phyloP scores from a whole-genome alignment of 1,140 invertebrate genomes.

The Brachionus asplanchnoidis region DNA sequence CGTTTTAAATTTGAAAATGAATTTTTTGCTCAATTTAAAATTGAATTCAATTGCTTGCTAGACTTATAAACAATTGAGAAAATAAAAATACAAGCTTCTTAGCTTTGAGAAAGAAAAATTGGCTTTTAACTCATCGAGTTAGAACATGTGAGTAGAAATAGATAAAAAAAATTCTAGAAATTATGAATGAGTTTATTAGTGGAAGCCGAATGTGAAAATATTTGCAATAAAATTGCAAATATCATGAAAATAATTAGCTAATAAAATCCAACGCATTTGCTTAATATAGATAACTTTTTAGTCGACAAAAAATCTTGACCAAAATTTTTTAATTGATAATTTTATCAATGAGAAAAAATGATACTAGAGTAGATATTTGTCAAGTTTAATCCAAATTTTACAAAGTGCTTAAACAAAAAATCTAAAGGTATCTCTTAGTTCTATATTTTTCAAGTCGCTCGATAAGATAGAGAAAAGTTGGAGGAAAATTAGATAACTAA shows the following conservation, averaged over 20 bases:
- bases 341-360: not conserved
- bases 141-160: not conserved
- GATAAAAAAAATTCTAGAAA: not conserved
- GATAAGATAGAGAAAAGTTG: not conserved
- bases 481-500: not conserved
- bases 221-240: not conserved
- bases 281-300: not conserved
- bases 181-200: not conserved
- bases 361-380: not conserved
- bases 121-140: not conserved
- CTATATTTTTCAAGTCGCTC: not conserved
- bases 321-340: not conserved
- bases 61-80: not conserved
- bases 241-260: not conserved
- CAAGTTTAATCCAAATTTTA: not conserved
- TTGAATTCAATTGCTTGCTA: not conserved
- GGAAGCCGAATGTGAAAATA: not conserved
- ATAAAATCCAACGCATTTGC: not conserved
- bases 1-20: not conserved
- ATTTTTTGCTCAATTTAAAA: not conserved
- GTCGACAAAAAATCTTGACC: not conserved
- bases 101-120: not conserved
- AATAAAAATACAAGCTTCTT: not conserved
- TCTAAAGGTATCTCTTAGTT: not conserved
- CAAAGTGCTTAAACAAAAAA: not conserved